Percentiles rank a stretch among this genome's conserved stretches.
These are phyloP conservation scores for Drosophila paulistorum DNA, from an alignment of 1,140 invertebrate genomes.

Conservation along the genomic window DNA sequence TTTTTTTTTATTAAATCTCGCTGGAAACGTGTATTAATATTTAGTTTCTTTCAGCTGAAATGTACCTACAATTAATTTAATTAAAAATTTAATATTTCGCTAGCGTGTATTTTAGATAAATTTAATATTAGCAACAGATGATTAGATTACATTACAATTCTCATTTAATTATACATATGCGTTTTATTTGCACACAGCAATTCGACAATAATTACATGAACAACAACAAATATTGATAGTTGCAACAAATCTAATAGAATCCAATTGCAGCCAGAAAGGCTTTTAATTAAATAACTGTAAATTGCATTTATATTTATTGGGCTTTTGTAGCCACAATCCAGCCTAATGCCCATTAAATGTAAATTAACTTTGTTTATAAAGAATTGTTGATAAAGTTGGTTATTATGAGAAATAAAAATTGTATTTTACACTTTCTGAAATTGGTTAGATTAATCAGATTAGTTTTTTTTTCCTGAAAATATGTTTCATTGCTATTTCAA, in stretches of 20 bases:
- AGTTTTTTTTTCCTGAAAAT: neutral
- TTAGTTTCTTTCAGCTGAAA: neutral
- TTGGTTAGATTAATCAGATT: neutral
- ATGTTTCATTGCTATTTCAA: too few relatives aligned
- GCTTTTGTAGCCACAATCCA: conserved; percentile 38
- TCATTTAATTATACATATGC: conserved; percentile 48
- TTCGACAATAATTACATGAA: neutral
- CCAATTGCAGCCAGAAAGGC: conserved; percentile 4
- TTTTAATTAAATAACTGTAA: conserved; percentile 19
- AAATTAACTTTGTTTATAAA: conserved; percentile 57
- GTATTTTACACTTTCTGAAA: neutral
- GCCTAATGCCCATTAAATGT: conserved; percentile 58
- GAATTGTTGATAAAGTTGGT: conserved; percentile 7
- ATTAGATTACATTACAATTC: neutral
- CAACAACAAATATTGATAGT: neutral
- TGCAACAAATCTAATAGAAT: neutral
- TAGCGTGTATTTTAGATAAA: neutral
- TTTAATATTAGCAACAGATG: neutral
- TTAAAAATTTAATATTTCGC: neutral
- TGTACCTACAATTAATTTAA: neutral
- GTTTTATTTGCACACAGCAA: neutral
- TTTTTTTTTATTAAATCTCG: too few relatives aligned
- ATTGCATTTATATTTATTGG: conserved; percentile 20
- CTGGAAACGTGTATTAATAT: too few relatives aligned
- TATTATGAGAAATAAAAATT: neutral